Base-by-base conservation (phyloP, 2,888 invertebrate species). In the Mythimna albipuncta region DNA sequence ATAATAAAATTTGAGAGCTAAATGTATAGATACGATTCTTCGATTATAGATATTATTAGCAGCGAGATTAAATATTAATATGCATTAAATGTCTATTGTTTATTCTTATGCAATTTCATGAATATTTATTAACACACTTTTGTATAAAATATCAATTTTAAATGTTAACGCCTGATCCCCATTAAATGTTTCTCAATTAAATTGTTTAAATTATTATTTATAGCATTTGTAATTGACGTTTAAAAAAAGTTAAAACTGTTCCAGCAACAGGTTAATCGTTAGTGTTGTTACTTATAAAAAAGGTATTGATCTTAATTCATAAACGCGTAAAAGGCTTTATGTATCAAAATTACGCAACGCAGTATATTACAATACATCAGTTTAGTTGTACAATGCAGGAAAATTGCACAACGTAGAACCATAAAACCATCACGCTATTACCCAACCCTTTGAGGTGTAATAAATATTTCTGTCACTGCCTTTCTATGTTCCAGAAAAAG, bases 391-490 rank as follows among this genome's bases (percentile, higher is more conserved):
- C 93, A 95, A 94, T 93, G 89, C 89, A 89, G 91, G 93, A 93
- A 95, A 95, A 95, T 94, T 95, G 94, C 94, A 93, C 93, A 94
- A 95, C 91, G 90, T 90, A 90, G 89, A 89, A 90, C 93, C 94
- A 95, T 96, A 95, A 95, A 95, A 93, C 94, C 93, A 94, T 95
- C 92, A 91, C 85, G 84, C 90, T 89, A 91, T 93, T 93, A 90
- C 91, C 85, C 92, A 95, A 95, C 95, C 95, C 96, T 95, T 95
- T 95, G 90, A 94, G 93, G 94, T 94, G 93, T 85, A 92, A 94
- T 95, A 95, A 94, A 95, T 94, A 91, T 91, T 87, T 85, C 91
- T 91, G 91, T 92, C 92, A 91, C 87, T 89, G 84, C 85, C 82
- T 81, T 83, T 72, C 79, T 73, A 82, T 79, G 57, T 54, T 57